Conservation (phyloP, 2,797 vertebrate genomes). For the Sternotherus odoratus region DNA sequence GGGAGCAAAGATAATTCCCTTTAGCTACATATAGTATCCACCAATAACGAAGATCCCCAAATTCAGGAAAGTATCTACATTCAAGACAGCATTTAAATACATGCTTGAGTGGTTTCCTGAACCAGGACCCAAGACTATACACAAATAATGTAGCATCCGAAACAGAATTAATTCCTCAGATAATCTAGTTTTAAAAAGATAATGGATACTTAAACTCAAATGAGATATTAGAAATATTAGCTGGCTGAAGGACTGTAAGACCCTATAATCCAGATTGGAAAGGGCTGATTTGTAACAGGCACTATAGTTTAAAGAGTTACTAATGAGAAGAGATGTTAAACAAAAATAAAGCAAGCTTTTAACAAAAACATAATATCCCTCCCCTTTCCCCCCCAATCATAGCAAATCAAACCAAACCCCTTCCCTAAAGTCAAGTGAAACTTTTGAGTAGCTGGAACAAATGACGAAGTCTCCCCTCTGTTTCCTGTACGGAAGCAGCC, state of each 20-base stretch:
- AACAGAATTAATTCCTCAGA: neutral
- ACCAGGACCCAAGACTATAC: neutral
- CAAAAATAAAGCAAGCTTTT: neutral
- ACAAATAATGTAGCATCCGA: neutral
- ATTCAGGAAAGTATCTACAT: neutral
- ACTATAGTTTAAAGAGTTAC: neutral
- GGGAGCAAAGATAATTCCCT: neutral
- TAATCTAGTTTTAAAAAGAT: neutral
- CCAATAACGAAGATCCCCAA: neutral
- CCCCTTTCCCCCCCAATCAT: neutral
- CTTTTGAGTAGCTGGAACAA: accelerated
- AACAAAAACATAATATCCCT: neutral
- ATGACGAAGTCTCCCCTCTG: neutral
- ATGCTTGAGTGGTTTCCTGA: neutral
- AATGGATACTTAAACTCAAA: neutral
- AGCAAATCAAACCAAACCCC: neutral
- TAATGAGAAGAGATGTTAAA: neutral
- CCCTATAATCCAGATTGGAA: neutral
- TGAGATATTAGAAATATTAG: neutral
- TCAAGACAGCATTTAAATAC: neutral
- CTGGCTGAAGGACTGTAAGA: too few relatives aligned
- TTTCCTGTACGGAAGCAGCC: neutral
- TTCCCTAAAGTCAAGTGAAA: neutral
- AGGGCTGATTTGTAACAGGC: neutral
- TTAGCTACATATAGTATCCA: neutral